Base-by-base conservation (phyloP, 2,888 invertebrate genomes). In the Acanthosepion pharaonis region DNA sequence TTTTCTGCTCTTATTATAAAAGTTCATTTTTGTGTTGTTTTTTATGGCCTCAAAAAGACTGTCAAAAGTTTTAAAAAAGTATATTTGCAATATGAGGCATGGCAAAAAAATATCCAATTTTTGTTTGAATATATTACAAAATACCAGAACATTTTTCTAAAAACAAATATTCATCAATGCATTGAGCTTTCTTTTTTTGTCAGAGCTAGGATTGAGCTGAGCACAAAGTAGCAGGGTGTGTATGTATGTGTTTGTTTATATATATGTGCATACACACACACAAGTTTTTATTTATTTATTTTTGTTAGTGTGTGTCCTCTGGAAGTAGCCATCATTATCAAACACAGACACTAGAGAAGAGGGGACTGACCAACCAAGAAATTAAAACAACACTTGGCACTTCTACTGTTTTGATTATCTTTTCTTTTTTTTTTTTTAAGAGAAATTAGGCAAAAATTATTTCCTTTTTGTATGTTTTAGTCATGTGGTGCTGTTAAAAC, bases 101-200 rank as follows among this genome's bases (percentile, higher is more conserved):
- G 78, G 78, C 33, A 78, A 78, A 78, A 78, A 78, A 78, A 78
- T 23, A 78, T 33, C 78, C 78, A 78, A n/a, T 33, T 78, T 78
- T 78, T 33, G 11, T n/a, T 33, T 33, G 33, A 78, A 78, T 78
- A 78, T 78, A 78, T 78, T 78, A 78, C 78, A 78, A 78, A 78
- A 78, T 78, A 78, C 78, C 78, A 78, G 78, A 78, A 78, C 78
- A 78, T 78, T 33, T 78, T 78, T 78, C 78, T 78, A 78, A 78
- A 78, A 78, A 78, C 78, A 78, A 78, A 78, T 15, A 78, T 78
- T 78, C n/a, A 78, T 78, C 78, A 78, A 78, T 78, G 78, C 78
- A 15, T 78, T 78, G n/a, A n/a, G 9, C n/a, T 78, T 78, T 78
- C 33, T 78, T 78, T 78, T 78, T 78, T 78, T 28, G n/a, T 78